Conservation (phyloP, 64 coral and sea anemone species). For the Cladopsammia gracilis region DNA sequence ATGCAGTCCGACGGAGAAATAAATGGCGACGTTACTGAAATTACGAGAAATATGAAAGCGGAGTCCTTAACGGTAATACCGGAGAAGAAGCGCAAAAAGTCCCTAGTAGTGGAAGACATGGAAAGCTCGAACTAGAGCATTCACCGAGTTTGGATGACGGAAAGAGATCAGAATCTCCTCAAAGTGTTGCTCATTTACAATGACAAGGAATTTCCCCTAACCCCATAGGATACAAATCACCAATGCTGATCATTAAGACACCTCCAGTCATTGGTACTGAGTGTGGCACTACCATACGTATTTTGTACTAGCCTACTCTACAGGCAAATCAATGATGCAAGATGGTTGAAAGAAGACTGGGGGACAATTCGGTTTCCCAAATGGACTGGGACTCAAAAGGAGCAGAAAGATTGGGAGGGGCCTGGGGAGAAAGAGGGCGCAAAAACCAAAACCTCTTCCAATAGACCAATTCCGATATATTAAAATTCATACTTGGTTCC, state of each 20-base stretch:
- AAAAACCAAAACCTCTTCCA: too few relatives aligned
- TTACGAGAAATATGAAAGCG: neutral
- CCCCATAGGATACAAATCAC: slow-evolving; percentile 1
- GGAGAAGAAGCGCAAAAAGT: neutral
- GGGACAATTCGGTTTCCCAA: too few relatives aligned
- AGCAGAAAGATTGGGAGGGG: too few relatives aligned
- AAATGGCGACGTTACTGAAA: neutral
- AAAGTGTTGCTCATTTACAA: neutral
- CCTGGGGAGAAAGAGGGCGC: too few relatives aligned
- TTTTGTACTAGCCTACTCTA: too few relatives aligned
- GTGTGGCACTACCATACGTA: too few relatives aligned
- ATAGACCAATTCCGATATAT: too few relatives aligned
- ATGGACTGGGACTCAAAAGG: too few relatives aligned
- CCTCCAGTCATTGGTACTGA: neutral
- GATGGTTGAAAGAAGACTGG: too few relatives aligned
- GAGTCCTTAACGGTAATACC: neutral
- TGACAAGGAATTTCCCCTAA: neutral
- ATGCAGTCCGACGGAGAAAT: neutral
- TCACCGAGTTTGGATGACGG: neutral
- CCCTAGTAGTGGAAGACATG: neutral
- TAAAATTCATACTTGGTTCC: too few relatives aligned
- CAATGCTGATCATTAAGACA: neutral
- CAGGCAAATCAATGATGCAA: too few relatives aligned
- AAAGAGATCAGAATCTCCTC: neutral
- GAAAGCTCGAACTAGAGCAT: slow-evolving; percentile 3